Percentiles rank a stretch among this genome's conserved stretches.
Evolutionary conservation across 1,140 invertebrate species (phyloP).

Genomic region (Drosophila tristis): DNA sequence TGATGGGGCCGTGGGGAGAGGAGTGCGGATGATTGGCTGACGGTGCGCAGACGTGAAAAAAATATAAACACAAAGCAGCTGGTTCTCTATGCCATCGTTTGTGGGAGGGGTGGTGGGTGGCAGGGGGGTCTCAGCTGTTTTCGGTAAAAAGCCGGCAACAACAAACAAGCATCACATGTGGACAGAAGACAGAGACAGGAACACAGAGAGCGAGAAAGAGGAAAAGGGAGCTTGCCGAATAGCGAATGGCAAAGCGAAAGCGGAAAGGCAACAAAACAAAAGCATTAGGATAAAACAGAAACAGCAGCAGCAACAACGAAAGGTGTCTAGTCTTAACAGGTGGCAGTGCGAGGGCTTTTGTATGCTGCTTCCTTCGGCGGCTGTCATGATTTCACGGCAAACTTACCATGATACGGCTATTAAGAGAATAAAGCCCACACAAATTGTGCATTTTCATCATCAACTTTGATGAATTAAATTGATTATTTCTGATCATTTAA

Average conservation of each 20-base stretch:
- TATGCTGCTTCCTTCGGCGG: too few species aligned
- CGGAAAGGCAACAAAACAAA: constrained; percentile 46
- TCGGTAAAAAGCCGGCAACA: constrained; percentile 74
- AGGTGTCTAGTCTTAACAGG: constrained; percentile 39
- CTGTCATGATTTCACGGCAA: too few species aligned
- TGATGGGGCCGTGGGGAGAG: too few species aligned
- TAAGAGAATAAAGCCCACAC: constrained; percentile 9
- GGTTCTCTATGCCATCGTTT: constrained; percentile 3
- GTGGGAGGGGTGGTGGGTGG: neutral
- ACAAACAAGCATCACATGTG: constrained; percentile 60
- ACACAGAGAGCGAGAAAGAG: neutral
- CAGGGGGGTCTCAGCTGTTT: constrained; percentile 62
- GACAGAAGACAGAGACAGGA: constrained; percentile 2
- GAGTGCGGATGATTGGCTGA: too few species aligned
- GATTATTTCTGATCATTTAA: constrained; percentile 34
- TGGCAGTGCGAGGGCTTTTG: constrained; percentile 42
- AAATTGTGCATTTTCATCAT: constrained; percentile 33
- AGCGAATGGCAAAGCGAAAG: constrained; percentile 42
- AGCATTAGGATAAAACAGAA: constrained; percentile 35
- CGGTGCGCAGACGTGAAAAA: constrained; percentile 60
- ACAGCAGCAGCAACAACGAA: constrained; percentile 30
- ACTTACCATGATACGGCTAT: neutral
- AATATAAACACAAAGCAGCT: constrained; percentile 82
- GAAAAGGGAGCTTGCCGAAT: constrained; percentile 34
- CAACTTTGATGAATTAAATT: constrained; percentile 31